Evolutionary conservation across 2,113 vertebrate genomes (phyloP), one percentile per base, ranked within the genome.

Genomic region (Phaethornis superciliosus): DNA sequence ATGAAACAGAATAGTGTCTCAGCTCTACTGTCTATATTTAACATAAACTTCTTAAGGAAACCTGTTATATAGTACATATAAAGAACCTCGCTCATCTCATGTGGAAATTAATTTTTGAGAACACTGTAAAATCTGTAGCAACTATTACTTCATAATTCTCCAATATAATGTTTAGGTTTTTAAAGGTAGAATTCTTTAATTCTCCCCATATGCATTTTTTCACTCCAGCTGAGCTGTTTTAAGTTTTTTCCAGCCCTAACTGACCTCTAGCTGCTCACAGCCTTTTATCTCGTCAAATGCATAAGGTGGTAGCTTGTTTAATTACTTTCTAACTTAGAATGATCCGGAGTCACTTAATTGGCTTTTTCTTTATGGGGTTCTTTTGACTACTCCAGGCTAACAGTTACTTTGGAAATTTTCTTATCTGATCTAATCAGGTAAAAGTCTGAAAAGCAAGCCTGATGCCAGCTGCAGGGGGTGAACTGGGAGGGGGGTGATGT

Each of bases 61-160:
- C 14, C 8, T 56, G 4, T 8, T 55, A 44, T 82, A 16, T 0
- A 67, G 6, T 20, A 10, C 7, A n/a, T 30, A 10, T 49, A 54
- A 80, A 22, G 21, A 32, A 62, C 16, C 6, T 85, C 23, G 32
- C 7, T 2, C 0, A 77, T 87, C 24, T 67, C 19, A 79, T 82
- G 67, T 35, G 12, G 24, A 24, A 59, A 30, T 23, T 42, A 1
- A 13, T 76, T 67, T 85, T 80, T 60, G 20, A 79, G 16, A 27
- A 64, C 20, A 10, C 70, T 63, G 23, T 63, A 32, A 83, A 78
- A 78, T 81, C 32, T n/a, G 47, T 82, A 20, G 54, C 12, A 58
- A 2, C 35, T 75, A 42, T 3, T 68, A 40, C 14, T 54, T 80
- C 17, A 16, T 51, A 16, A 16, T 82, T 81, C n/a, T 92, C 19